Percentiles rank a stretch among this genome's conserved stretches.
Conservation (phyloP, 1,140 invertebrate species). For the Agrilus planipennis region DNA sequence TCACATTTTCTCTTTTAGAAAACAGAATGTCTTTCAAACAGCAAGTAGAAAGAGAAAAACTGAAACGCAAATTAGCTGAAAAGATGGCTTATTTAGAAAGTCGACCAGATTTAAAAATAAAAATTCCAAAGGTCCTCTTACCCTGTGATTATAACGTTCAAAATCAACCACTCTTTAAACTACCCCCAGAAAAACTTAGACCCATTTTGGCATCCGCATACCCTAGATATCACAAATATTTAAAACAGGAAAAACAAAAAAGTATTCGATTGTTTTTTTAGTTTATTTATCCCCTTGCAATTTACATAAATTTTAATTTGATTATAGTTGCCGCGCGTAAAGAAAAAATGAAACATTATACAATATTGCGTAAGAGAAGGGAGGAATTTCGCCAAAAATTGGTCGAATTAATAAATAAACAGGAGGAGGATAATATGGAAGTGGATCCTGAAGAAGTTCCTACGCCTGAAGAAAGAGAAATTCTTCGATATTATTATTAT, state of each 20-base stretch:
- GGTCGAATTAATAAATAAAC: slow-evolving; percentile 44
- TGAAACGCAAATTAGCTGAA: slow-evolving; percentile 27
- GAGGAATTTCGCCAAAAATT: slow-evolving; percentile 72
- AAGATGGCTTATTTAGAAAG: slow-evolving; percentile 25
- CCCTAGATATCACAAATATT: slow-evolving; percentile 27
- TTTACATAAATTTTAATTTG: not conserved
- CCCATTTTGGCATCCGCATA: slow-evolving; percentile 28
- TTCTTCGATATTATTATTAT: slow-evolving; percentile 81
- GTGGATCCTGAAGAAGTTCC: slow-evolving; percentile 33
- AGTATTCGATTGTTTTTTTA: slow-evolving; percentile 12
- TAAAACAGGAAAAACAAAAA: slow-evolving; percentile 23
- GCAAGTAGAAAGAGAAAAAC: slow-evolving; percentile 22
- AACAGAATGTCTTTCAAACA: too few relatives aligned
- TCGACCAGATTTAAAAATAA: slow-evolving; percentile 28
- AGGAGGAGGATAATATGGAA: slow-evolving; percentile 32
- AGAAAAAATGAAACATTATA: slow-evolving; percentile 45
- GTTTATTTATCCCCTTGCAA: not conserved
- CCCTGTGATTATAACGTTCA: slow-evolving; percentile 41
- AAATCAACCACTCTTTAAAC: slow-evolving; percentile 38
- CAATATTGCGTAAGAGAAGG: slow-evolving; percentile 55
- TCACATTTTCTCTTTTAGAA: too few relatives aligned
- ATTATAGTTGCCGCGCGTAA: slow-evolving; percentile 11
- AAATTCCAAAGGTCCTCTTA: slow-evolving; percentile 37
- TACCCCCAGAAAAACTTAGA: slow-evolving; percentile 40
- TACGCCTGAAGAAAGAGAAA: slow-evolving; percentile 49